Evolutionary conservation across 2,888 invertebrate species (phyloP).

Genomic region (Agonopterix arenella): DNA sequence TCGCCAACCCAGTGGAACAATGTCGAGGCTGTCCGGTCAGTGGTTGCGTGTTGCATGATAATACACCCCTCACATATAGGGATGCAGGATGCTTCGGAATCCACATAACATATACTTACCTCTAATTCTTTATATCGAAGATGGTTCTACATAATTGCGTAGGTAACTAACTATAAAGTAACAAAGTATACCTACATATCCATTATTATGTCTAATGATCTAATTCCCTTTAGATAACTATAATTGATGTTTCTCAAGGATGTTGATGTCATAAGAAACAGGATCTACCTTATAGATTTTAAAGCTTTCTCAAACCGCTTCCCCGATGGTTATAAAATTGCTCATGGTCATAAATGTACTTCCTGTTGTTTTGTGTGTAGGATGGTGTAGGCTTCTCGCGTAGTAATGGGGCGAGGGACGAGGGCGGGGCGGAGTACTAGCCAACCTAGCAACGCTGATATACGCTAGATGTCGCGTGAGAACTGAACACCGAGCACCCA

Average conservation of each 20-base stretch:
- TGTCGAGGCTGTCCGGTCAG: slow-evolving; percentile 36
- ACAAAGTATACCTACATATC: too few relatives aligned
- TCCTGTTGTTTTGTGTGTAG: slow-evolving; percentile 3
- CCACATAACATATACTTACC: too few relatives aligned
- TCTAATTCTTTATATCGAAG: too few relatives aligned
- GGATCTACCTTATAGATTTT: slow-evolving; percentile 1
- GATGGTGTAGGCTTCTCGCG: slow-evolving; percentile 1
- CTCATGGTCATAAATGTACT: slow-evolving; percentile 6
- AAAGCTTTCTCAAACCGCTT: too few relatives aligned
- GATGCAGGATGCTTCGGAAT: too few relatives aligned
- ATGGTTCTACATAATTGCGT: too few relatives aligned
- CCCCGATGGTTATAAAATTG: slow-evolving; percentile 4
- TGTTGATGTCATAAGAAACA: slow-evolving; percentile 26
- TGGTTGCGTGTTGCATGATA: slow-evolving; percentile 33
- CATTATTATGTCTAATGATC: slow-evolving; percentile 14
- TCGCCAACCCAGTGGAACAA: slow-evolving; percentile 39
- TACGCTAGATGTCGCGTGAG: slow-evolving; percentile 9
- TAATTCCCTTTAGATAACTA: slow-evolving; percentile 17
- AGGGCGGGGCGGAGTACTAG: background rate
- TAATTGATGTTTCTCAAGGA: slow-evolving; percentile 25
- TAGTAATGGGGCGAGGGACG: slow-evolving; percentile 5
- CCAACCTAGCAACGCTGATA: slow-evolving; percentile 4
- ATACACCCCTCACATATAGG: slow-evolving; percentile 7
- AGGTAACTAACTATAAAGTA: too few relatives aligned
- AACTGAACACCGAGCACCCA: background rate